phyloP scores from a whole-genome alignment of 1,140 invertebrate genomes.

The Cataglyphis hispanica region DNA sequence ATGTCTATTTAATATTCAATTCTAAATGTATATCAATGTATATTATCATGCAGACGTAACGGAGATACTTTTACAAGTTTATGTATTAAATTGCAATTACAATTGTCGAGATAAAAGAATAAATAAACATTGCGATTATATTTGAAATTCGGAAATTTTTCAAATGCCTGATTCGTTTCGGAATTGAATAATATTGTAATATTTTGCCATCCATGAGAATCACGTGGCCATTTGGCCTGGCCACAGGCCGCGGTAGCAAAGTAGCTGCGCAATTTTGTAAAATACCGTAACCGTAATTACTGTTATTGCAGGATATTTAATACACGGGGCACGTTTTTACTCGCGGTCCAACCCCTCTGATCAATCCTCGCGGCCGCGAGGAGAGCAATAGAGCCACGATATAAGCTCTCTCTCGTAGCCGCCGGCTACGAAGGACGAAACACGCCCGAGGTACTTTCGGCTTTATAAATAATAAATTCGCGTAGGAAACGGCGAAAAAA shows the following conservation, averaged over 20 bases:
- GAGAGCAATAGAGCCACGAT: constrained; percentile 44
- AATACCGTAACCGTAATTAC: constrained; percentile 61
- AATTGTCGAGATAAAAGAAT: neutral
- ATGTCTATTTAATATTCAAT: neutral
- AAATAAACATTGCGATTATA: constrained; percentile 6
- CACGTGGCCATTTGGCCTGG: constrained; percentile 37
- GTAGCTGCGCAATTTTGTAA: constrained; percentile 56
- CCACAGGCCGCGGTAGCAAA: constrained; percentile 12
- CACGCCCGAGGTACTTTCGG: constrained; percentile 75
- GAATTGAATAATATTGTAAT: constrained; percentile 22
- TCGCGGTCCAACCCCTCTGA: constrained; percentile 49
- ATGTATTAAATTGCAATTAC: neutral
- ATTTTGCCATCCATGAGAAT: constrained; percentile 50
- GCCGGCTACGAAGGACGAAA: constrained; percentile 50
- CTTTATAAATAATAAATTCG: constrained; percentile 86
- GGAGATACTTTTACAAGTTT: constrained; percentile 7
- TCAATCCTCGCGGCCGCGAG: constrained; percentile 30
- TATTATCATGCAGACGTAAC: neutral
- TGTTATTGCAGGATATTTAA: constrained; percentile 63
- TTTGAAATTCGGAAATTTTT: neutral
- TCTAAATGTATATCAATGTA: constrained; percentile 11
- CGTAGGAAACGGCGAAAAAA: constrained; percentile 50
- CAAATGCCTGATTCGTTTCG: constrained; percentile 15
- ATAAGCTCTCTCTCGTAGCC: constrained; percentile 46
- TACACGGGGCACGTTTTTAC: constrained; percentile 52